phyloP scores from a whole-genome alignment of 2,113 vertebrate genomes.

The Dipodomys stephensi region DNA sequence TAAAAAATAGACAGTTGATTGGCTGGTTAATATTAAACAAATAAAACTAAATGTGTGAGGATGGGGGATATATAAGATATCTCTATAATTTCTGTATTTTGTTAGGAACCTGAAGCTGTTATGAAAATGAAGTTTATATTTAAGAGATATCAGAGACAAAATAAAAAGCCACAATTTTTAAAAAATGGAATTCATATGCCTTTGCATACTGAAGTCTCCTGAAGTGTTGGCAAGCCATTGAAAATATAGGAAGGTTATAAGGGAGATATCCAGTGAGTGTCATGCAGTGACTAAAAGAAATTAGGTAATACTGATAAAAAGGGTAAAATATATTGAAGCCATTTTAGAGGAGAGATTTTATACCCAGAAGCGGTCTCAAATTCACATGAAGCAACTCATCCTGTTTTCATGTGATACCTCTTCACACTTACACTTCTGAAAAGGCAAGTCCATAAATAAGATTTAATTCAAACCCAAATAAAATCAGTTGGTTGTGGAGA shows the following conservation, averaged over 20 bases:
- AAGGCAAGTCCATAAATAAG: not conserved
- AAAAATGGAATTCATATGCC: not conserved
- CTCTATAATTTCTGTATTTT: not conserved
- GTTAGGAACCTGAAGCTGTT: not conserved
- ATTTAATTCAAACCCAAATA: not conserved
- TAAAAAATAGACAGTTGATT: not conserved
- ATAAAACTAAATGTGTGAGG: not conserved
- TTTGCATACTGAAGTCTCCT: not conserved
- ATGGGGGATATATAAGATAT: not conserved
- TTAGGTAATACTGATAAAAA: not conserved
- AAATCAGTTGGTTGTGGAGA: not conserved
- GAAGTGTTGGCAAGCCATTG: not conserved
- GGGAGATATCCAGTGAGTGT: not conserved
- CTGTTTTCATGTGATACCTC: not conserved
- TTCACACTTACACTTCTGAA: not conserved
- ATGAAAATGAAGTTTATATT: not conserved
- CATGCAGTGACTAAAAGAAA: not conserved
- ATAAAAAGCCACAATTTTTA: slow-evolving; percentile 3
- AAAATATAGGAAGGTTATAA: not conserved
- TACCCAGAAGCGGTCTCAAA: not conserved
- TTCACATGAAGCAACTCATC: not conserved
- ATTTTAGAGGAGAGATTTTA: not conserved
- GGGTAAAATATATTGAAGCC: not conserved
- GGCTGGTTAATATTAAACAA: not conserved
- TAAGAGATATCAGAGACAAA: not conserved